Percentiles rank a stretch among this genome's conserved stretches.
Evolutionary conservation across 2,888 invertebrate species (phyloP).

Genomic region (Tipula lateralis): DNA sequence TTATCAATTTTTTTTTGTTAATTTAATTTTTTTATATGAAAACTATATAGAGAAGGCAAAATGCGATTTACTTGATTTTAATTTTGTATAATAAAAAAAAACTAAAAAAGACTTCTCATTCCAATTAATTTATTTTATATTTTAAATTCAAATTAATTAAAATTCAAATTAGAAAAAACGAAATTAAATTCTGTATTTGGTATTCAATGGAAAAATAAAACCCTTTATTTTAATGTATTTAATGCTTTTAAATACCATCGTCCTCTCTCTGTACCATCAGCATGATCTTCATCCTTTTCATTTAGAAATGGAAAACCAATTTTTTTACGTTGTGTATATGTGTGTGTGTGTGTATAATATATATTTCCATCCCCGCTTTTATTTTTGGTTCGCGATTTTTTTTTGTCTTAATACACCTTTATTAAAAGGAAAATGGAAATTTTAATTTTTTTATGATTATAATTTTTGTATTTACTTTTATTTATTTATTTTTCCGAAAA

Average conservation of each 20-base stretch:
- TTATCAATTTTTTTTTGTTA: neutral
- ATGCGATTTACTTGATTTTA: slow-evolving; percentile 19
- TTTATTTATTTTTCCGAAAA: neutral
- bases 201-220: slow-evolving; percentile 11
- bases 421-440: slow-evolving; percentile 24
- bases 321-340: neutral
- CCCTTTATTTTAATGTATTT: slow-evolving; percentile 24
- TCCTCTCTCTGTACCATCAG: neutral
- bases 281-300: neutral
- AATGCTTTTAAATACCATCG: slow-evolving; percentile 24
- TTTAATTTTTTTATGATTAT: slow-evolving; percentile 24
- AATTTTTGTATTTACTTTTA: neutral
- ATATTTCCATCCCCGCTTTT: neutral
- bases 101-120: neutral
- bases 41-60: neutral
- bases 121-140: neutral
- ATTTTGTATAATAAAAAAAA: neutral
- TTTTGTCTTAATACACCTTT: slow-evolving; percentile 15
- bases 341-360: neutral
- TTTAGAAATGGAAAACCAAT: neutral
- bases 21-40: neutral
- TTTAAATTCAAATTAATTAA: slow-evolving; percentile 24
- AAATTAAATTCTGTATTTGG: slow-evolving; percentile 24
- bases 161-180: slow-evolving; percentile 12
- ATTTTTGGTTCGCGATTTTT: neutral